phyloP scores from a whole-genome alignment of 2,888 invertebrate species.

The Micoletzkya japonica region DNA sequence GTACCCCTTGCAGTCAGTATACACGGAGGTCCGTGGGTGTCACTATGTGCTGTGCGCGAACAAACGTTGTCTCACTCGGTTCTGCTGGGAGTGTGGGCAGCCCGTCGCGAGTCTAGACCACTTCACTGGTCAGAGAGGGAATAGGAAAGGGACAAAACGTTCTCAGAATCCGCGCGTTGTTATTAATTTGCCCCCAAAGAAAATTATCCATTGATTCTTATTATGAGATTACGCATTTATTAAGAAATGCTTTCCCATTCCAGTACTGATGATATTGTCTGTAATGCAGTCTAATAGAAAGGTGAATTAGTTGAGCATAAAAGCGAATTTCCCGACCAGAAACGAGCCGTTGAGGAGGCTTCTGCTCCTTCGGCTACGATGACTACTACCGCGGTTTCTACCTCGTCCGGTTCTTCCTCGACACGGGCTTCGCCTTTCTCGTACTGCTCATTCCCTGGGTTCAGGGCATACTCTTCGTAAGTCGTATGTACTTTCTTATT shows the following conservation, averaged over 20 bases:
- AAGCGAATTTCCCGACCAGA: no score
- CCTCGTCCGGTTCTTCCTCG: constrained; percentile 11
- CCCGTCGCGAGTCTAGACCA: constrained; percentile 17
- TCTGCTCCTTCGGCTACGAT: constrained; percentile 20
- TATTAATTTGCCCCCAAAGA: no score
- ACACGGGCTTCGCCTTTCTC: neutral
- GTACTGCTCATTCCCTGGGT: constrained; percentile 15
- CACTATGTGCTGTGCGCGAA: constrained; percentile 17
- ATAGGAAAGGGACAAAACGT: no score
- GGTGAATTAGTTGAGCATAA: no score
- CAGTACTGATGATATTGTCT: no score
- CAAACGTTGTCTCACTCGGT: constrained; percentile 8
- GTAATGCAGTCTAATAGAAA: no score
- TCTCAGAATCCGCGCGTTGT: no score
- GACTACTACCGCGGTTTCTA: constrained; percentile 14
- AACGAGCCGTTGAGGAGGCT: constrained; percentile 5
- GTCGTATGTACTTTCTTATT: no score
- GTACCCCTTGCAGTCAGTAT: constrained; percentile 16
- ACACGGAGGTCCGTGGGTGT: constrained; percentile 7
- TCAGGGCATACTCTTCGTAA: constrained; percentile 3
- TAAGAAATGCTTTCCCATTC: neutral
- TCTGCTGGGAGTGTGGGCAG: constrained; percentile 26
- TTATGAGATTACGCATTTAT: neutral
- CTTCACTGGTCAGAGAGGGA: constrained; percentile 18
- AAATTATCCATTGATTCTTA: no score